These are phyloP conservation scores for Hermetia illucens DNA, from an alignment of 1,140 invertebrate genomes.

Conservation along the genomic window DNA sequence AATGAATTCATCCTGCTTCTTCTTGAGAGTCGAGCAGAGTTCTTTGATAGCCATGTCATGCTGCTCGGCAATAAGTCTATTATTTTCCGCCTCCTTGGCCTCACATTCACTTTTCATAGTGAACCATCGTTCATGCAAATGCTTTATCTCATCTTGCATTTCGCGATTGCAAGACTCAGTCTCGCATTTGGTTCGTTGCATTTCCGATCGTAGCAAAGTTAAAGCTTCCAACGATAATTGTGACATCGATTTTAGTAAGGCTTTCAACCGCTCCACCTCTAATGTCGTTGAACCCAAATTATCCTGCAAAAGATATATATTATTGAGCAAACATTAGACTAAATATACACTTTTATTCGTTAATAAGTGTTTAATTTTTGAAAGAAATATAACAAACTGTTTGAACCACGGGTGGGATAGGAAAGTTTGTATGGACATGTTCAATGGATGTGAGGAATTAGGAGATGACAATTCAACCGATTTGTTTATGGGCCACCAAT, in stretches of 20 bases:
- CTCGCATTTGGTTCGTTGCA: slow-evolving; percentile 36
- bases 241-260: slow-evolving; percentile 33
- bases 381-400: no score
- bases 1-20: no score
- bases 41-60: slow-evolving; percentile 20
- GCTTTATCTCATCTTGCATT: slow-evolving; percentile 39
- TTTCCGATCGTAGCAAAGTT: slow-evolving; percentile 34
- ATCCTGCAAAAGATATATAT: slow-evolving; percentile 35
- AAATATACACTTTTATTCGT: no score
- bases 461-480: no score
- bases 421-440: no score
- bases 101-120: slow-evolving; percentile 40
- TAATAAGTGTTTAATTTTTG: no score
- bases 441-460: no score
- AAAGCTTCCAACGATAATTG: slow-evolving; percentile 38
- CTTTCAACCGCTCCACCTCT: slow-evolving; percentile 37
- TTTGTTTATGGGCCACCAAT: slow-evolving; percentile 2
- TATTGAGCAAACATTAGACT: no score
- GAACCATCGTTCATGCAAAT: slow-evolving; percentile 51
- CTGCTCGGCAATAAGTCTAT: no score
- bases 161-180: slow-evolving; percentile 38
- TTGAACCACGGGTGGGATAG: no score
- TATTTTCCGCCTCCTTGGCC: no score
- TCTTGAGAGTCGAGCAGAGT: slow-evolving; percentile 14
- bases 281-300: slow-evolving; percentile 39